These are phyloP conservation scores for Peromyscus nudipes DNA, from an alignment of 2,797 vertebrate genomes.

Conservation along the genomic window DNA sequence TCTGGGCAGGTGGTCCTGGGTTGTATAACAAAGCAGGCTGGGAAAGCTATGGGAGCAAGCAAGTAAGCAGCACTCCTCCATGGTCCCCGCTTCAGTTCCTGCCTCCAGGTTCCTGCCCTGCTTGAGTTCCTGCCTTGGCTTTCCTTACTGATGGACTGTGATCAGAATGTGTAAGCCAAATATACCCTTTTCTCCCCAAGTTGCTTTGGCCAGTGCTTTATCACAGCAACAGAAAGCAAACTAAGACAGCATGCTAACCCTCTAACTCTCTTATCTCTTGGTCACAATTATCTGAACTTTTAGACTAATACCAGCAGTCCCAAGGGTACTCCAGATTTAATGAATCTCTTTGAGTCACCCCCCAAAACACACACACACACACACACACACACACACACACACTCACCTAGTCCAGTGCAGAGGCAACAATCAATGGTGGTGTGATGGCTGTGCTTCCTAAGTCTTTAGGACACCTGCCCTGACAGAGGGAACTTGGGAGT, in stretches of 20 bases:
- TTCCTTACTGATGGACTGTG: background rate
- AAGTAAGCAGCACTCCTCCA: background rate
- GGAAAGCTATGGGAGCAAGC: background rate
- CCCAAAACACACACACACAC: too few relatives aligned
- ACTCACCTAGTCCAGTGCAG: background rate
- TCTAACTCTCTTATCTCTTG: background rate
- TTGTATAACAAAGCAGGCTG: background rate
- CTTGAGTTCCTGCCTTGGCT: background rate
- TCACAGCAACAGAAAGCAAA: background rate
- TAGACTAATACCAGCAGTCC: constrained; percentile 15
- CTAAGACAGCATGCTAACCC: background rate
- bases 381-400: background rate
- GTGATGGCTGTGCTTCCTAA: background rate
- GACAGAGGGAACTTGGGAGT: background rate
- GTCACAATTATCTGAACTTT: background rate
- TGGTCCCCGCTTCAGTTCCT: background rate
- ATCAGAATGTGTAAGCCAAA: background rate
- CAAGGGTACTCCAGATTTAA: background rate
- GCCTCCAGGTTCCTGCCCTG: background rate
- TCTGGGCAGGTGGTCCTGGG: background rate
- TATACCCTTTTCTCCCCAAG: background rate
- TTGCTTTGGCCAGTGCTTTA: background rate
- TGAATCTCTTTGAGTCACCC: background rate
- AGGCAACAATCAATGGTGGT: background rate
- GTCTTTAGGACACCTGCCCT: background rate